A percentile compares a stretch with the other conserved stretches of the same genome.
These are phyloP conservation scores for Drosophila tropicalis DNA, from an alignment of 1,140 invertebrate genomes.

Conservation along the genomic window DNA sequence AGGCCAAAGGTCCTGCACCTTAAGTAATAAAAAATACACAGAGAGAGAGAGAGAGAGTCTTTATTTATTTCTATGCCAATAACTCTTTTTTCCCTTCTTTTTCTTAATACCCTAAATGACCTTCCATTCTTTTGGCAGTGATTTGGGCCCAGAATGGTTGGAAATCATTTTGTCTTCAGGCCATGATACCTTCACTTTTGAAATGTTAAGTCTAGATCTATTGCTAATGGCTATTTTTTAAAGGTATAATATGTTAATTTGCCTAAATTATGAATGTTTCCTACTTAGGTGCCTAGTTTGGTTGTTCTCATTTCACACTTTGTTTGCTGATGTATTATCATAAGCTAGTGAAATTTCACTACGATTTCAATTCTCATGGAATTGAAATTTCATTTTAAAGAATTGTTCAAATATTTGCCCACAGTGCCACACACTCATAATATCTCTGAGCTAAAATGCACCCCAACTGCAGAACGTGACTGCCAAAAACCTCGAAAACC, in stretches of 20 bases:
- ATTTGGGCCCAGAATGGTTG: too few relatives aligned
- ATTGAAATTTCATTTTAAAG: conserved; percentile 44
- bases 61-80: too few relatives aligned
- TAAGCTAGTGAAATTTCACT: conserved; percentile 25
- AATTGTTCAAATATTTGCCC: conserved; percentile 50
- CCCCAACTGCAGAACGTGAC: conserved; percentile 52
- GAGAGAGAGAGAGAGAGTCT: too few relatives aligned
- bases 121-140: too few relatives aligned
- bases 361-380: conserved; percentile 39
- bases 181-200: too few relatives aligned
- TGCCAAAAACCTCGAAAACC: conserved; percentile 45
- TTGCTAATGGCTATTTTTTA: not conserved
- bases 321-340: not conserved
- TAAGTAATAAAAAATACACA: too few relatives aligned
- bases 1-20: too few relatives aligned
- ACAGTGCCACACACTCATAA: conserved; percentile 46
- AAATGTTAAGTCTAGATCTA: too few relatives aligned
- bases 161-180: too few relatives aligned
- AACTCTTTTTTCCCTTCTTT: too few relatives aligned
- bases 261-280: not conserved
- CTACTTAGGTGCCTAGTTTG: not conserved
- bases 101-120: too few relatives aligned
- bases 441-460: conserved; percentile 37
- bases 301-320: not conserved
- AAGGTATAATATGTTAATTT: not conserved